Evolutionary conservation across 2,888 invertebrate species (phyloP), one percentile per base, ranked within the genome.

Genomic region (Pseudococcus jackbeardsleyi): DNA sequence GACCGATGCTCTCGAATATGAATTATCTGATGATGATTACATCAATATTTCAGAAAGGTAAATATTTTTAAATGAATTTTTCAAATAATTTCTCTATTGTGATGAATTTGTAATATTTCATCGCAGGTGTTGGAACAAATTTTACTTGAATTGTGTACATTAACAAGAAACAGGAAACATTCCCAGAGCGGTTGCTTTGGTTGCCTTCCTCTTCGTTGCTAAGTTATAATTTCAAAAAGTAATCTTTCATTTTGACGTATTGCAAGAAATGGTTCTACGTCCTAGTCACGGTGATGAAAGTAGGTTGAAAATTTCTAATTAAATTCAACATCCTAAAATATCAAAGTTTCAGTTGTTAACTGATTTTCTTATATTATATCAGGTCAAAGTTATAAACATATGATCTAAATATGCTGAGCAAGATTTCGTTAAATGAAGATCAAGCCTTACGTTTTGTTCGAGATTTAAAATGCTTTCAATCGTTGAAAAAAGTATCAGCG

Each of bases 141-240:
- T 98, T 91, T 98, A 98, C 92, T 97, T 97, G 17, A 96, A 97
- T 92, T 97, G 97, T 91, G 95, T 97, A 90, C 98, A 98, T 91
- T 98, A 98, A 91, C 96, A 98, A 92, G 95, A 95, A 90, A 95
- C 96, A 89, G 94, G 96, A 54, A 94, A 95, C 87, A 95, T 96
- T 91, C 96, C 97, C 0, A 93, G 96, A 42, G 64, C n/a, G 68
- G 48, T 50, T 88, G 42, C 72, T 88, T 39, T 89, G 89, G 89
- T 26, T 89, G 1, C 48, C 87, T 3, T 88, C 89, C 26, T 33
- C 26, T 7, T 86, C 72, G 77, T 79, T 89, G 54, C 39, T 89
- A 12, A n/a, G 89, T 89, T 95, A 86, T 90, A 64, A 93, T 98
- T 6, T 96, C 97, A 89, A 96, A 97, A 91, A 95, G 95, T 12